A percentile compares a stretch with the other conserved stretches of the same genome.
Evolutionary conservation across 2,113 vertebrate species (phyloP).

Genomic region (Blennius ocellaris): DNA sequence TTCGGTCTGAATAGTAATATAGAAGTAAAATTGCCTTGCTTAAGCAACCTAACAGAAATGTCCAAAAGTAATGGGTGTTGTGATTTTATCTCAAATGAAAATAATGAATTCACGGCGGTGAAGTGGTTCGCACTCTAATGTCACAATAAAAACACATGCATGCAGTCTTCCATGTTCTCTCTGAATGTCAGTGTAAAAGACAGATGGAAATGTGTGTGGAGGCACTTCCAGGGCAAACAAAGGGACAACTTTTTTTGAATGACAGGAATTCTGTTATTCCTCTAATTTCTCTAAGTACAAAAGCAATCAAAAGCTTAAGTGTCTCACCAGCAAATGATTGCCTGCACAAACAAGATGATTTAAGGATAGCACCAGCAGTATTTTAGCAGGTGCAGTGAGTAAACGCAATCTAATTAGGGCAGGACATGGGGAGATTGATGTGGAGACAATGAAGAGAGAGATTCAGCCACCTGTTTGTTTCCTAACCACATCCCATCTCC

Average conservation of each 20-base stretch:
- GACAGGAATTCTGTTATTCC: not conserved
- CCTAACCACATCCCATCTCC: conserved; percentile 20
- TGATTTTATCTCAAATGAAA: no score
- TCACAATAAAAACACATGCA: no score
- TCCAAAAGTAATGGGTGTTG: no score
- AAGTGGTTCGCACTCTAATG: no score
- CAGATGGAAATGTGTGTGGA: not conserved
- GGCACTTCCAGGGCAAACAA: not conserved
- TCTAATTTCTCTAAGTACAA: conserved; percentile 2
- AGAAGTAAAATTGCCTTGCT: no score
- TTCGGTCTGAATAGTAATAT: no score
- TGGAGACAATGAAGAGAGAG: conserved; percentile 24
- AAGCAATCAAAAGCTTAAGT: conserved; percentile 32
- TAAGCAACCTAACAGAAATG: no score
- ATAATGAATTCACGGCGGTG: no score
- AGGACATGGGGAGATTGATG: conserved; percentile 57
- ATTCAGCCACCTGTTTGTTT: conserved; percentile 64
- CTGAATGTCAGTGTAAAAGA: no score
- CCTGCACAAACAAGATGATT: conserved; percentile 52
- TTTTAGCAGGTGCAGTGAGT: conserved; percentile 55
- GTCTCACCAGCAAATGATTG: conserved; percentile 39
- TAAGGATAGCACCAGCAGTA: conserved; percentile 41
- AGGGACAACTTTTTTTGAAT: not conserved
- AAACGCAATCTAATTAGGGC: conserved; percentile 56
- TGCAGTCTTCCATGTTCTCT: no score